These are phyloP conservation scores for Cylloceria caligata DNA, from an alignment of 2,888 invertebrate species.

Conservation along the genomic window DNA sequence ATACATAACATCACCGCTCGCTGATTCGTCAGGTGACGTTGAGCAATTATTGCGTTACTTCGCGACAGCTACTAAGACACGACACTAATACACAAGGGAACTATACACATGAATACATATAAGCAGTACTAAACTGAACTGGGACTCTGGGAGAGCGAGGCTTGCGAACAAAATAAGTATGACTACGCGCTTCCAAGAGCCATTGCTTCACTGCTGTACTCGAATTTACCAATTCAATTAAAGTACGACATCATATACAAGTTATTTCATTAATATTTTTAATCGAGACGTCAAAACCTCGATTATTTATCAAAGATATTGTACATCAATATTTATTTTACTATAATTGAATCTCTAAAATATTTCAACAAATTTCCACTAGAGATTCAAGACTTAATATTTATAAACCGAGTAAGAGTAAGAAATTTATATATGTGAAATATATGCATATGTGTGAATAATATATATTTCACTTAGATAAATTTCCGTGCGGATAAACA, in stretches of 20 bases:
- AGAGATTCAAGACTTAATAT: too few relatives aligned
- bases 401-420: too few relatives aligned
- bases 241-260: background rate
- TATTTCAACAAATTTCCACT: too few relatives aligned
- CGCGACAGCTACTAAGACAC: conserved; percentile 23
- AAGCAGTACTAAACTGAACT: conserved; percentile 39
- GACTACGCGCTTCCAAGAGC: conserved; percentile 47
- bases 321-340: too few relatives aligned
- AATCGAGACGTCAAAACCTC: too few relatives aligned
- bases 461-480: too few relatives aligned
- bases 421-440: too few relatives aligned
- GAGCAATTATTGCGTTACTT: conserved; percentile 59
- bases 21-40: conserved; percentile 55
- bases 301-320: too few relatives aligned
- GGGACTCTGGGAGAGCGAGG: conserved; percentile 44
- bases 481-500: background rate
- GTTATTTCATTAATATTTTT: too few relatives aligned
- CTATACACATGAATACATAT: conserved; percentile 7
- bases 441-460: too few relatives aligned
- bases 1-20: background rate
- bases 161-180: conserved; percentile 58
- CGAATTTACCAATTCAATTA: conserved; percentile 32
- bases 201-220: conserved; percentile 29
- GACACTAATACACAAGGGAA: conserved; percentile 12
- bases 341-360: too few relatives aligned